Evolutionary conservation across 2,797 vertebrate genomes (phyloP), one percentile per base, ranked within the genome.

Genomic region (Triplophysa yarkandensis): DNA sequence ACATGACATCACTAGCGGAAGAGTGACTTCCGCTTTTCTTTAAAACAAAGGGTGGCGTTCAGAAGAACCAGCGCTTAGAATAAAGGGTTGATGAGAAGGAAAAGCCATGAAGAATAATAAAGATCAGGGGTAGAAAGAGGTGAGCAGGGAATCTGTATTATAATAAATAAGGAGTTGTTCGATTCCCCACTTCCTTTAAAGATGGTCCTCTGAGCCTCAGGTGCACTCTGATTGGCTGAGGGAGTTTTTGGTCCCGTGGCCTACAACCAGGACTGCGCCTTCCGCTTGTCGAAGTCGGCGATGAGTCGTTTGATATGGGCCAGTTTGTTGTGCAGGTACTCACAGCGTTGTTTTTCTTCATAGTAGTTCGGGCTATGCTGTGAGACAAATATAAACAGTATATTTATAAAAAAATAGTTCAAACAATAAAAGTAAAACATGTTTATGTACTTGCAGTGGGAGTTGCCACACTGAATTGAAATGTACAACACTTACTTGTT

Each of bases 241-340:
- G 39, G 19, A 30, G 62, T 58, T 69, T 23, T 71, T 76, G 17
- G 34, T 48, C 77, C 74, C 68, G 67, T 74, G 68, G 68, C 80
- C 87, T 92, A 94, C 84, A 89, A 90, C 92, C 89, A 93, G 27
- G 87, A 83, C 84, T 89, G 89, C 69, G 89, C 90, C 85, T 91
- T 90, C 81, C 83, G 90, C 87, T 94, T 89, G 91, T 98, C 95
- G 81, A 94, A 98, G 85, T 97, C 94, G 74, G 88, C 89, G 85
- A 98, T 94, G 13, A 95, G 93, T 79, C 90, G 90, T 87, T 96
- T 96, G 87, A 96, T 96, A 85, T 95, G 94, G 83, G 93, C 93
- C 88, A 96, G 86, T 90, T 96, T 96, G 85, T 93, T 94, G 90
- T 97, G 94, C 87, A 97, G 93, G 84, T 96, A 96, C 81, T 95